A percentile compares a stretch with the other conserved stretches of the same genome.
These are phyloP conservation scores for Coreoperca whiteheadi DNA, from an alignment of 2,113 vertebrate species.

Conservation along the genomic window DNA sequence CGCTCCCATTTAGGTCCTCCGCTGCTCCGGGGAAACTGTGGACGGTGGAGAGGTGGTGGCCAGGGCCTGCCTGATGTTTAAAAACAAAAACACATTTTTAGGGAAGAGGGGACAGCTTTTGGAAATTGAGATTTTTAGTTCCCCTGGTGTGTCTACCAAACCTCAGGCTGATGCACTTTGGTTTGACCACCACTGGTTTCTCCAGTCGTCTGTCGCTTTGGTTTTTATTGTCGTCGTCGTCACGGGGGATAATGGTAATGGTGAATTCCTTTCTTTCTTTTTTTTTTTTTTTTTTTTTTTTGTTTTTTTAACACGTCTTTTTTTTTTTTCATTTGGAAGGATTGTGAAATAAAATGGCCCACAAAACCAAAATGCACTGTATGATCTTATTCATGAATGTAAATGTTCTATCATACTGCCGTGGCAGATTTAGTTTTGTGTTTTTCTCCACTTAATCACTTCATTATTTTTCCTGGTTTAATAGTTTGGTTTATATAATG, in stretches of 20 bases:
- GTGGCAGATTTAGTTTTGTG: too few species aligned
- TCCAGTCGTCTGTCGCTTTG: conserved; percentile 63
- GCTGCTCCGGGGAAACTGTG: conserved; percentile 76
- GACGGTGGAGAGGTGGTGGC: conserved; percentile 71
- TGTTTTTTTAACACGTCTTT: conserved; percentile 75
- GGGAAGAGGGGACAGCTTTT: conserved; percentile 74
- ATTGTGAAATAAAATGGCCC: conserved; percentile 87
- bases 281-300: conserved; percentile 18
- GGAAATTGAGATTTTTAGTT: conserved; percentile 71
- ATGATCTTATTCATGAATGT: conserved; percentile 20
- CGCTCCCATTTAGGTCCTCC: conserved; percentile 68
- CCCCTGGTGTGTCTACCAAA: conserved; percentile 66
- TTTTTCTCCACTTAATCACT: too few species aligned
- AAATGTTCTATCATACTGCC: neutral
- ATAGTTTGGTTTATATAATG: neutral
- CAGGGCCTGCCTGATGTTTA: conserved; percentile 72
- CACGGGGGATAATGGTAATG: conserved; percentile 62
- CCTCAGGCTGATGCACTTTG: conserved; percentile 81
- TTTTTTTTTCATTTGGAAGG: conserved; percentile 88
- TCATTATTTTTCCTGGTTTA: too few species aligned
- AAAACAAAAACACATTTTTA: conserved; percentile 65
- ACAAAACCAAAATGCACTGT: conserved; percentile 73
- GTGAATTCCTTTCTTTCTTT: conserved; percentile 54
- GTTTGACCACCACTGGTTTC: conserved; percentile 70
- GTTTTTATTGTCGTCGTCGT: conserved; percentile 63